Evolutionary conservation across 2,797 vertebrate genomes (phyloP).

Genomic region (Scarus forsteni): DNA sequence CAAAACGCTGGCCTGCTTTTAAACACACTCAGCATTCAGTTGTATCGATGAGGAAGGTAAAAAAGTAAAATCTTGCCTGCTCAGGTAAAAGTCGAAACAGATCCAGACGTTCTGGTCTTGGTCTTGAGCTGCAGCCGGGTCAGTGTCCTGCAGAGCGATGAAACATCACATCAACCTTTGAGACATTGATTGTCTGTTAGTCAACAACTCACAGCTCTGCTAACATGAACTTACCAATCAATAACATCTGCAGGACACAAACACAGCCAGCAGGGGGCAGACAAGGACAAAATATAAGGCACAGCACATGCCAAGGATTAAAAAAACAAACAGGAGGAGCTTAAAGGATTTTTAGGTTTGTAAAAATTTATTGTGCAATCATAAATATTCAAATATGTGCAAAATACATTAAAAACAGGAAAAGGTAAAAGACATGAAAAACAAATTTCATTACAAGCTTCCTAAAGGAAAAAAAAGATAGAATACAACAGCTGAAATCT

Average conservation of each 20-base stretch:
- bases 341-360: background rate
- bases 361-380: slow-evolving; percentile 47
- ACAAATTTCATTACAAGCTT: background rate
- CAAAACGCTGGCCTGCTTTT: too few relatives aligned
- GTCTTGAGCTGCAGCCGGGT: slow-evolving; percentile 55
- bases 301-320: too few relatives aligned
- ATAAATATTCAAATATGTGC: slow-evolving; percentile 54
- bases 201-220: slow-evolving; percentile 38
- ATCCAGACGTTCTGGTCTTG: background rate
- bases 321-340: background rate
- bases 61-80: slow-evolving; percentile 63
- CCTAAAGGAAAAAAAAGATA: too few relatives aligned
- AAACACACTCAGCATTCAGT: too few relatives aligned
- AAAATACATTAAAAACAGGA: slow-evolving; percentile 38
- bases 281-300: too few relatives aligned
- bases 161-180: slow-evolving; percentile 78
- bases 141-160: slow-evolving; percentile 76
- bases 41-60: background rate
- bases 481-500: too few relatives aligned
- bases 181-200: slow-evolving; percentile 73
- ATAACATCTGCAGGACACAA: background rate
- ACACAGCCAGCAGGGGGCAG: slow-evolving; percentile 2
- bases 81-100: background rate
- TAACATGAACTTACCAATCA: slow-evolving; percentile 7
- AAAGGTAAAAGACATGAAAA: background rate